Conservation (phyloP, 92 coral and sea anemone species). For the Hydrozoanthus gracilis region DNA sequence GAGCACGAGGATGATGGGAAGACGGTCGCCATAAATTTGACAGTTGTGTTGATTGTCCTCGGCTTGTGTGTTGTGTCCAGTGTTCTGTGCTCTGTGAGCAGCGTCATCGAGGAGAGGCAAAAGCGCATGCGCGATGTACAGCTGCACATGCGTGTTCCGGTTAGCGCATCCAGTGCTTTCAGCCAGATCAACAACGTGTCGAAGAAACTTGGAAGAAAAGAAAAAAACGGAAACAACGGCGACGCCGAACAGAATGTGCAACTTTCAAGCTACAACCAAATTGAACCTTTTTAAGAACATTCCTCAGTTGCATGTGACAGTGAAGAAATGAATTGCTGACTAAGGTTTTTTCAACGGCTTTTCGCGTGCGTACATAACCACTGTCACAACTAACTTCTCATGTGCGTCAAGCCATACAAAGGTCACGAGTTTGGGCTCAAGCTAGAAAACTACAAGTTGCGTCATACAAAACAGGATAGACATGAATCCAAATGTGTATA, state of each 20-base stretch:
- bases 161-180: constrained; percentile 47
- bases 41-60: constrained; percentile 79
- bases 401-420: too few relatives aligned
- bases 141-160: constrained; percentile 54
- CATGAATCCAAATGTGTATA: too few relatives aligned
- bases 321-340: too few relatives aligned
- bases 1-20: constrained; percentile 67
- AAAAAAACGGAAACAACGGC: not conserved
- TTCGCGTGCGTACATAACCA: too few relatives aligned
- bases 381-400: too few relatives aligned
- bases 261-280: not conserved
- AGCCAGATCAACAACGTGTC: constrained; percentile 48
- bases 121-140: constrained; percentile 65
- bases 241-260: not conserved
- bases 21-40: constrained; percentile 78
- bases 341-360: too few relatives aligned
- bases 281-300: not conserved
- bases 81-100: constrained; percentile 90
- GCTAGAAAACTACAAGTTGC: too few relatives aligned
- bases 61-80: constrained; percentile 97
- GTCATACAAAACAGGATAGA: too few relatives aligned
- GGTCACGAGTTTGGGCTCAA: too few relatives aligned
- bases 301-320: not conserved
- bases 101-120: constrained; percentile 87
- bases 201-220: constrained; percentile 44